These are phyloP conservation scores for Macrosteles quadrilineatus DNA, from an alignment of 1,140 invertebrate genomes.

Conservation along the genomic window DNA sequence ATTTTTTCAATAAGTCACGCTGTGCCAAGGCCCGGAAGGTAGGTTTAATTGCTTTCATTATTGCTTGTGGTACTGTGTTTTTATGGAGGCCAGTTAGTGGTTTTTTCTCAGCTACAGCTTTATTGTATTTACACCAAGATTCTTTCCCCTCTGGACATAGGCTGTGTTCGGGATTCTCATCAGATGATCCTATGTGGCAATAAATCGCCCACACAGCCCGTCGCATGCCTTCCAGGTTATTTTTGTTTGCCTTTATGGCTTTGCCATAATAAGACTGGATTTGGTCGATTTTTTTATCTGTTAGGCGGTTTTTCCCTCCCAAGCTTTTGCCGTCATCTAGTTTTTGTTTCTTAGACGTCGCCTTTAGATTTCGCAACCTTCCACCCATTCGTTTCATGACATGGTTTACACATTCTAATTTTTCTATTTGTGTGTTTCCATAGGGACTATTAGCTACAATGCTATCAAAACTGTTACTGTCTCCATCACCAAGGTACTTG, in stretches of 20 bases:
- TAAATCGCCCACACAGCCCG: slow-evolving; percentile 46
- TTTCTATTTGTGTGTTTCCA: slow-evolving; percentile 15
- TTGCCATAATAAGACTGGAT: slow-evolving; percentile 36
- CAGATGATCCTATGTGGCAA: slow-evolving; percentile 45
- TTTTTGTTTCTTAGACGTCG: slow-evolving; percentile 16
- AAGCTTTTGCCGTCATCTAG: slow-evolving; percentile 30
- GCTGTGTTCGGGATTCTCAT: slow-evolving; percentile 42
- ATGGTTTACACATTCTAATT: slow-evolving; percentile 32
- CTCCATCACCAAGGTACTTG: slow-evolving; percentile 24
- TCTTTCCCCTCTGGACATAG: slow-evolving; percentile 38
- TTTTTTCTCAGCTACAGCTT: not conserved
- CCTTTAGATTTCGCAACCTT: slow-evolving; percentile 30
- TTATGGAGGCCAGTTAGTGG: slow-evolving; percentile 1
- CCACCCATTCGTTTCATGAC: slow-evolving; percentile 35
- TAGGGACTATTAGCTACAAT: slow-evolving; percentile 18
- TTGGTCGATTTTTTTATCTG: slow-evolving; percentile 30
- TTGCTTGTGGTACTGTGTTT: slow-evolving; percentile 27
- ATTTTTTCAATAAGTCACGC: slow-evolving; percentile 37
- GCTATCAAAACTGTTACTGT: slow-evolving; percentile 14
- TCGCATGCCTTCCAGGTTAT: slow-evolving; percentile 46
- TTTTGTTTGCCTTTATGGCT: slow-evolving; percentile 34
- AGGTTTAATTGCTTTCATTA: slow-evolving; percentile 34
- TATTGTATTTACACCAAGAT: slow-evolving; percentile 43
- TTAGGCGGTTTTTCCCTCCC: slow-evolving; percentile 31
- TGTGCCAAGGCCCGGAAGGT: slow-evolving; percentile 33